Conservation (phyloP, 2,888 invertebrate species). For the Apoda limacodes region DNA sequence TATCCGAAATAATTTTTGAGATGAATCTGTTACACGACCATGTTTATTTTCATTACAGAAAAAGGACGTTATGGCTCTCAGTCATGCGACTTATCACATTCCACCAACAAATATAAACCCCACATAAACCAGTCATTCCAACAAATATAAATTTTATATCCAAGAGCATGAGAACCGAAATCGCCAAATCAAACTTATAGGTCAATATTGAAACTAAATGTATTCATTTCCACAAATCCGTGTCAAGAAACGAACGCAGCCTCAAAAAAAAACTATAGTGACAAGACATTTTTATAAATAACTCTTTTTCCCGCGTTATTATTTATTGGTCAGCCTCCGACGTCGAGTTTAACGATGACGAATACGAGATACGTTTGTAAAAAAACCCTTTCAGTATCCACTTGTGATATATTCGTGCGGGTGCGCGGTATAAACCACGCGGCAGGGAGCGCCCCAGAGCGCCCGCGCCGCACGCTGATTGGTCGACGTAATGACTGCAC, state of each 20-base stretch:
- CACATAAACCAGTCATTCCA: no score
- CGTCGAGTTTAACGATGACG: slow-evolving; percentile 56
- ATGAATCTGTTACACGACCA: no score
- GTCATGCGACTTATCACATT: slow-evolving; percentile 26
- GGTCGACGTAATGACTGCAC: slow-evolving; percentile 48
- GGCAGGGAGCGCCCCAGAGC: slow-evolving; percentile 45
- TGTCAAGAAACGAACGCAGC: slow-evolving; percentile 43
- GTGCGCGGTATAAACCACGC: slow-evolving; percentile 57
- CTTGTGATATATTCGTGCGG: slow-evolving; percentile 61
- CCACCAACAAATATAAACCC: background rate
- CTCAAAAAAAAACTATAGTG: no score
- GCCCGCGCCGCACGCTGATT: slow-evolving; percentile 47
- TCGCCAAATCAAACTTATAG: slow-evolving; percentile 22
- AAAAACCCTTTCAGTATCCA: slow-evolving; percentile 53
- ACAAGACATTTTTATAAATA: slow-evolving; percentile 49
- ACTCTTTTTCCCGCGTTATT: slow-evolving; percentile 48
- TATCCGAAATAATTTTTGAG: no score
- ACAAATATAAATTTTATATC: slow-evolving; percentile 26
- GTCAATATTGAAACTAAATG: slow-evolving; percentile 33
- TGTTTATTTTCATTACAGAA: slow-evolving; percentile 47
- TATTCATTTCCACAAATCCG: slow-evolving; percentile 60
- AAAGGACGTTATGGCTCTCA: slow-evolving; percentile 45
- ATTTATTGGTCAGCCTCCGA: slow-evolving; percentile 51
- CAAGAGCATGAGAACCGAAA: slow-evolving; percentile 28
- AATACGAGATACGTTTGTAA: slow-evolving; percentile 63